phyloP scores from a whole-genome alignment of 2,797 vertebrate species.

The Champsocephalus esox region DNA sequence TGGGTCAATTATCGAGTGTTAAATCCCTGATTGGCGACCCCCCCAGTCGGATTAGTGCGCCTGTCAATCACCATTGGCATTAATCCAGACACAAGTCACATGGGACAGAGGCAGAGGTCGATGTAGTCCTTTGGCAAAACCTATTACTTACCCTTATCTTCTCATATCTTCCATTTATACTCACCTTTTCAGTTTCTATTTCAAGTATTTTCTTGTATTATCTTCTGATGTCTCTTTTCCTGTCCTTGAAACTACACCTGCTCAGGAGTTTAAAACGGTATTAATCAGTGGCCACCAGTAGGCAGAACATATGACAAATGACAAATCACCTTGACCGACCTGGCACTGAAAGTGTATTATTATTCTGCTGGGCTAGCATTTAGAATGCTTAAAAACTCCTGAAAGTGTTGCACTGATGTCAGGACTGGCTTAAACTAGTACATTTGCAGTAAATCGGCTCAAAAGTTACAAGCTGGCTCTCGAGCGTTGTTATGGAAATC shows the following conservation, averaged over 20 bases:
- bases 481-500: too few species aligned
- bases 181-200: neutral
- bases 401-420: too few species aligned
- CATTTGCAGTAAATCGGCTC: too few species aligned
- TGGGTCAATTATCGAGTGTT: slow-evolving; percentile 69
- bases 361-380: too few species aligned
- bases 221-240: neutral
- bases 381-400: too few species aligned
- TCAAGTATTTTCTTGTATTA: neutral
- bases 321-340: neutral
- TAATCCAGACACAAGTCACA: slow-evolving; percentile 77
- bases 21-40: slow-evolving; percentile 53
- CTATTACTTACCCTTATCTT: slow-evolving; percentile 28
- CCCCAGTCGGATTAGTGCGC: slow-evolving; percentile 61
- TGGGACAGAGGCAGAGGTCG: slow-evolving; percentile 53
- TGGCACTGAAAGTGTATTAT: neutral
- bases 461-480: too few species aligned
- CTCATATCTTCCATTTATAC: slow-evolving; percentile 2
- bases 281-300: neutral
- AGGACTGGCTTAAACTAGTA: too few species aligned
- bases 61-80: slow-evolving; percentile 75
- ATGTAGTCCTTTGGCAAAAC: slow-evolving; percentile 13
- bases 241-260: too few species aligned
- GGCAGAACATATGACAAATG: neutral
- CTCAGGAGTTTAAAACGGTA: neutral